Conservation (phyloP, 2,797 vertebrate species). For the Ibycter americanus region DNA sequence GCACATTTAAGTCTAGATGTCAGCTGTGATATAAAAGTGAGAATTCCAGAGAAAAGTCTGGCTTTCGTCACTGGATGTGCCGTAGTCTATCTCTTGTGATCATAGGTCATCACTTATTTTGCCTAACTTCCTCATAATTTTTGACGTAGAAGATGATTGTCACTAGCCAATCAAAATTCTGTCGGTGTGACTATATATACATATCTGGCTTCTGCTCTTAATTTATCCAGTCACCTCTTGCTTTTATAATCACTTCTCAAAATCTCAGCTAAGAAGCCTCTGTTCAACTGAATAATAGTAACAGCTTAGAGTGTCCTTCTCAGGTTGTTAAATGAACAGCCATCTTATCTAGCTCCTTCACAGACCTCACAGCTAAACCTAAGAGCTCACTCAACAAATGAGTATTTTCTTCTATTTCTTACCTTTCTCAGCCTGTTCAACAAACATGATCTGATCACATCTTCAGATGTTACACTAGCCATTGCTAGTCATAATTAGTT, state of each 20-base stretch:
- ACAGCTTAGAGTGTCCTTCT: neutral
- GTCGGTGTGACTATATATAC: neutral
- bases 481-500: neutral
- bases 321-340: neutral
- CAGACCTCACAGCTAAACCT: neutral
- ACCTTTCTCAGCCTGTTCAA: neutral
- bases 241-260: neutral
- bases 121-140: neutral
- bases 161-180: neutral
- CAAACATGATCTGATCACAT: neutral
- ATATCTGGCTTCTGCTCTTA: neutral
- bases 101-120: neutral
- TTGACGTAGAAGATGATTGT: neutral
- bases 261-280: neutral
- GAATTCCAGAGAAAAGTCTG: neutral
- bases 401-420: neutral
- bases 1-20: neutral
- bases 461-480: neutral
- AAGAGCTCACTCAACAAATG: neutral
- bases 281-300: neutral
- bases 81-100: neutral
- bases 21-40: neutral
- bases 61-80: neutral
- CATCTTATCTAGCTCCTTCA: neutral
- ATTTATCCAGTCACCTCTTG: neutral